These are phyloP conservation scores for Aptenodytes patagonicus DNA, from an alignment of 2,113 vertebrate genomes.

Conservation along the genomic window DNA sequence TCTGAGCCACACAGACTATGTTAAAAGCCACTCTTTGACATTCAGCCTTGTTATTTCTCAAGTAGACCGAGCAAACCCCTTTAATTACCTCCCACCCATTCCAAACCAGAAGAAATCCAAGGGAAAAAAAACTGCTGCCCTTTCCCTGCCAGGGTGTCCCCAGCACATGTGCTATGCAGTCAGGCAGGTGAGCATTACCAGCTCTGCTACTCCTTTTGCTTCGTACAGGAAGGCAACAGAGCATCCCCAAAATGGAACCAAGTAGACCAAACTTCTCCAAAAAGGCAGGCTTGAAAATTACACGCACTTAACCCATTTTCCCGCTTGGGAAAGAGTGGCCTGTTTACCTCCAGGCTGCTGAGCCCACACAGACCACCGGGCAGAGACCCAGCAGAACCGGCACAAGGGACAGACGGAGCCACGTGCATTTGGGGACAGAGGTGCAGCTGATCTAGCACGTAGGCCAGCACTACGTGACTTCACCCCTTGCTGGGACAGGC, in stretches of 20 bases:
- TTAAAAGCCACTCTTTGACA: not conserved
- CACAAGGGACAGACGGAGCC: not conserved
- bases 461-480: not conserved
- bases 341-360: not conserved
- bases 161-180: rapidly evolving
- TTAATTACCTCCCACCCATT: not conserved
- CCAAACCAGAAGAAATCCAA: not conserved
- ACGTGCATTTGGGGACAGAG: not conserved
- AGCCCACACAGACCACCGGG: not conserved
- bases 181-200: not conserved
- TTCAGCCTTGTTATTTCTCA: not conserved
- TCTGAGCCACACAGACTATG: not conserved
- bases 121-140: not conserved
- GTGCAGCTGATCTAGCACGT: not conserved
- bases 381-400: not conserved
- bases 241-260: not conserved
- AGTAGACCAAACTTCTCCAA: not conserved
- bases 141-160: not conserved
- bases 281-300: not conserved
- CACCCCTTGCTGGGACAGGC: not conserved
- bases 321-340: not conserved
- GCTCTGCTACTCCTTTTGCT: not conserved
- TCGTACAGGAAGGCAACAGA: not conserved
- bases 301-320: not conserved
- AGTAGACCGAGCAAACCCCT: not conserved